Conservation (phyloP, 2,113 vertebrate species). For the Pseudonaja textilis region DNA sequence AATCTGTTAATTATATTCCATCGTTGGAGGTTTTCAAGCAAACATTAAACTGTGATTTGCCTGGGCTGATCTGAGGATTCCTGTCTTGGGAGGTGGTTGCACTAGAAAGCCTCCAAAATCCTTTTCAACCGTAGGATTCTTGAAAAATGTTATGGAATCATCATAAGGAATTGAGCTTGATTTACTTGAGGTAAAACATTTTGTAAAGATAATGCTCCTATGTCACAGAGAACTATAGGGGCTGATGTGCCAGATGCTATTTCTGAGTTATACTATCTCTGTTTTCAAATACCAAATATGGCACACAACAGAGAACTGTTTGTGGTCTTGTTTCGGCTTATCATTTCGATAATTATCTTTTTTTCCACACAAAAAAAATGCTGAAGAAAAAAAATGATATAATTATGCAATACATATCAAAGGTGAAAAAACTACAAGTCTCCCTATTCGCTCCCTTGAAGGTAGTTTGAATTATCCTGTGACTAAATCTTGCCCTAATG, state of each 20-base stretch:
- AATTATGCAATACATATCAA: background rate
- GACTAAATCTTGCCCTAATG: background rate
- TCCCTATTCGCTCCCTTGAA: background rate
- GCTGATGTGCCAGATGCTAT: background rate
- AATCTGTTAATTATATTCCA: background rate
- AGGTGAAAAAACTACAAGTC: background rate
- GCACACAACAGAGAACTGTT: background rate
- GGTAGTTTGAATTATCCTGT: background rate
- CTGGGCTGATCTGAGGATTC: background rate
- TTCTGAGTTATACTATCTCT: background rate
- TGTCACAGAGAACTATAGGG: background rate
- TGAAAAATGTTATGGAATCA: background rate
- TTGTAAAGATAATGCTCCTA: background rate
- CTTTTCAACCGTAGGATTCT: background rate
- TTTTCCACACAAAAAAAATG: background rate
- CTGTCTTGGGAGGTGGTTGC: background rate
- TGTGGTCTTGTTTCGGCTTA: background rate
- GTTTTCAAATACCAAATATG: background rate
- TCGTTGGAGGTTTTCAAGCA: background rate
- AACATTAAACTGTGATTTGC: background rate
- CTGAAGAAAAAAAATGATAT: background rate
- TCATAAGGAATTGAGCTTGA: background rate
- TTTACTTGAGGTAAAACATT: background rate
- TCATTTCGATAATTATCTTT: background rate
- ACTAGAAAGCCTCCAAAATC: background rate